These are phyloP conservation scores for Chrysaora quinquecirrha DNA, from an alignment of 30 jellyfish, hydroid and myxozoan genomes.

Conservation along the genomic window DNA sequence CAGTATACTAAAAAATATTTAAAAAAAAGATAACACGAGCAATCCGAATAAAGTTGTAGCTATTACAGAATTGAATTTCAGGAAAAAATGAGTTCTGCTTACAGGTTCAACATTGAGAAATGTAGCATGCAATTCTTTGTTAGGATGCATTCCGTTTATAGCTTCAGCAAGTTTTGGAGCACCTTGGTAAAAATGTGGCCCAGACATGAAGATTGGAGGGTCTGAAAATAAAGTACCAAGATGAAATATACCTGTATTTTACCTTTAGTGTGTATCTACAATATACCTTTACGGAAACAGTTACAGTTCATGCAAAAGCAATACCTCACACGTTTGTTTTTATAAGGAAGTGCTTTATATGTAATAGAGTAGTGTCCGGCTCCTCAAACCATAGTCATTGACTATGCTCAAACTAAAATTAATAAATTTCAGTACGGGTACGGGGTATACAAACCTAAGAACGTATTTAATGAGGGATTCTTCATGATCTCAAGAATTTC, in stretches of 20 bases:
- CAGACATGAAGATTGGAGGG: constrained; percentile 95
- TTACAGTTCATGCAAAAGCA: not conserved
- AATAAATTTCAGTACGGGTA: too few species aligned
- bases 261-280: too few species aligned
- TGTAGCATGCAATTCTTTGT: constrained; percentile 77
- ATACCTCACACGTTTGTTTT: not conserved
- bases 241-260: too few species aligned
- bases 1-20: constrained; percentile 78
- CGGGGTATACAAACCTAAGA: too few species aligned
- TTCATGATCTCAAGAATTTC: too few species aligned
- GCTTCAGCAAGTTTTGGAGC: constrained; percentile 68
- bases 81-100: not conserved
- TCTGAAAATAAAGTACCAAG: constrained; percentile 57
- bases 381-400: too few species aligned
- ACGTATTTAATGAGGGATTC: too few species aligned
- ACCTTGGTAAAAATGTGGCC: constrained; percentile 97
- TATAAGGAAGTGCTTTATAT: not conserved
- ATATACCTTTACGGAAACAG: too few species aligned
- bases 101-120: constrained; percentile 91
- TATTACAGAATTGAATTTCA: not conserved
- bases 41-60: too few species aligned
- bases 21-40: too few species aligned
- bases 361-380: not conserved
- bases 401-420: too few species aligned
- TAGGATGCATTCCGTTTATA: constrained; percentile 85